Evolutionary conservation across 64 coral and sea anemone species (phyloP).

Genomic region (Stichodactyla helianthus): DNA sequence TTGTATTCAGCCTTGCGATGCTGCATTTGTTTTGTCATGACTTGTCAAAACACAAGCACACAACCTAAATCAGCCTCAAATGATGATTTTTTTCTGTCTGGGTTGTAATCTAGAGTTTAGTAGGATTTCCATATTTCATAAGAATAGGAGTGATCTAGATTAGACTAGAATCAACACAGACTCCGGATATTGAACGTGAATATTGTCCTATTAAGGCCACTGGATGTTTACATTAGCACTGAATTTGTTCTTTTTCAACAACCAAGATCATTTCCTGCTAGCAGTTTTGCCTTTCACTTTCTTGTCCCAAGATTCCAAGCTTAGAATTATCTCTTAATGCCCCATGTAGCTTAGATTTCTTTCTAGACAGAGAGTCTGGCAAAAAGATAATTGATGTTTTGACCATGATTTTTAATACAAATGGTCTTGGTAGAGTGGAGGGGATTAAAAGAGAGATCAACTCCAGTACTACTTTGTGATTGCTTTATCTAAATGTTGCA

Average conservation of each 20-base stretch:
- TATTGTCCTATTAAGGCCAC: not conserved
- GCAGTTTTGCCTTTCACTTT: not conserved
- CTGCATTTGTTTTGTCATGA: not conserved
- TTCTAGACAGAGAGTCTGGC: not conserved
- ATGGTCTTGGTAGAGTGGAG: no score
- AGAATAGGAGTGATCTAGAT: not conserved
- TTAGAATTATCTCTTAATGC: not conserved
- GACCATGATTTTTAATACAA: not conserved
- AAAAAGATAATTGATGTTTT: not conserved
- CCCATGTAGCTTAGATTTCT: not conserved
- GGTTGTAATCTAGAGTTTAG: not conserved
- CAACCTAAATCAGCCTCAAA: not conserved
- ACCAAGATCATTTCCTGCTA: not conserved
- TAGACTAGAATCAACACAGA: not conserved
- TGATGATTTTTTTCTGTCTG: conserved; percentile 5
- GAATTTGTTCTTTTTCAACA: not conserved
- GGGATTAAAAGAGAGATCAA: no score
- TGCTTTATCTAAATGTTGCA: not conserved
- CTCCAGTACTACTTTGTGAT: not conserved
- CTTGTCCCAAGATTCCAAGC: not conserved
- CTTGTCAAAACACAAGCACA: not conserved
- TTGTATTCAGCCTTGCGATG: not conserved
- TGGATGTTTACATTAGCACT: not conserved
- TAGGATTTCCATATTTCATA: not conserved
- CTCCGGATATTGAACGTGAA: not conserved